Conservation (phyloP, 2,113 vertebrate species). For the Tyrannus savana region DNA sequence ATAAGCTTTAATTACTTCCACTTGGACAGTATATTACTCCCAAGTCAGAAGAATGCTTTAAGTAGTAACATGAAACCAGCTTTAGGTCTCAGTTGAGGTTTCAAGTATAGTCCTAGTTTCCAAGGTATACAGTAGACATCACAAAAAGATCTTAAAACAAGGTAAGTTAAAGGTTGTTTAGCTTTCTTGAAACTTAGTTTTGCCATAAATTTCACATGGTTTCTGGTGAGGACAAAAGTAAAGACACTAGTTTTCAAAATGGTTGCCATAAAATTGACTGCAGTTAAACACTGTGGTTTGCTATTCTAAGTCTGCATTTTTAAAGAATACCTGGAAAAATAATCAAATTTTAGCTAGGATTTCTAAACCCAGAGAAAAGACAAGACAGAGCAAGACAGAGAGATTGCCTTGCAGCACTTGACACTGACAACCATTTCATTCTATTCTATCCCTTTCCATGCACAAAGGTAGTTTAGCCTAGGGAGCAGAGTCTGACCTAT, state of each 20-base stretch:
- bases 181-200: not conserved
- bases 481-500: not conserved
- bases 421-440: not conserved
- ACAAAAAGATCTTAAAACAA: not conserved
- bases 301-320: not conserved
- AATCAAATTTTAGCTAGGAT: not conserved
- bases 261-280: not conserved
- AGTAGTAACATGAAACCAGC: not conserved
- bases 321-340: not conserved
- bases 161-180: not conserved
- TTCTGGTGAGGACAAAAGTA: not conserved
- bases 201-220: not conserved
- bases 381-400: not conserved
- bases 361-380: not conserved
- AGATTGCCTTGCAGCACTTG: not conserved
- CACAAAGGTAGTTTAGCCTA: not conserved
- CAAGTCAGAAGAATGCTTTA: not conserved
- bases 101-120: not conserved
- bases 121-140: not conserved
- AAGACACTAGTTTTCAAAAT: not conserved
- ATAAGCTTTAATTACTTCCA: not conserved
- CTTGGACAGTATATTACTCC: not conserved
- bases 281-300: not conserved
- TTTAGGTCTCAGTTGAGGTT: not conserved
- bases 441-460: not conserved